Evolutionary conservation across 2,888 invertebrate genomes (phyloP).

Genomic region (Eilema griseolum): DNA sequence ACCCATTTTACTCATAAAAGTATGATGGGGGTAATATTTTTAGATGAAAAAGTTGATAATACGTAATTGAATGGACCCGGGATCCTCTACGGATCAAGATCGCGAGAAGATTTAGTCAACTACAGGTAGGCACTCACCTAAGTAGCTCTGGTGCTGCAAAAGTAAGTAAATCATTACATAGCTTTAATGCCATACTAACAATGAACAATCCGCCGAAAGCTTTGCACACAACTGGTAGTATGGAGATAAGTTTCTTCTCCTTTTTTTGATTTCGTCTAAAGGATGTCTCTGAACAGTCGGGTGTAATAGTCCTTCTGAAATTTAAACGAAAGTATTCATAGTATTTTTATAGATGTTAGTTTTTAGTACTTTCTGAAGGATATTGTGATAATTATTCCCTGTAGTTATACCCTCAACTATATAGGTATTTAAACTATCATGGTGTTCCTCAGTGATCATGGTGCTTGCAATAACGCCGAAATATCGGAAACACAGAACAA

Average conservation of each 20-base stretch:
- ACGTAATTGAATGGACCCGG: too few species aligned
- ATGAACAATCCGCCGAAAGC: constrained; percentile 94
- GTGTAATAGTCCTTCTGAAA: constrained; percentile 24
- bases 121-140: constrained; percentile 34
- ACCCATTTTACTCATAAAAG: too few species aligned
- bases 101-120: neutral
- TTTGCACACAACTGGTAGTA: constrained; percentile 91
- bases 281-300: neutral
- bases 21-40: too few species aligned
- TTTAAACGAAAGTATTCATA: neutral
- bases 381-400: neutral
- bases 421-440: too few species aligned
- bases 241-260: constrained; percentile 87
- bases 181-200: constrained; percentile 91
- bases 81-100: too few species aligned
- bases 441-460: too few species aligned
- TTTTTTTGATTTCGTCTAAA: constrained; percentile 18
- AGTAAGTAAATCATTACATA: constrained; percentile 70
- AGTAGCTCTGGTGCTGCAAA: constrained; percentile 48
- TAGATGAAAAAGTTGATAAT: neutral
- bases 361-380: neutral
- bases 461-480: too few species aligned
- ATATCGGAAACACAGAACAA: too few species aligned
- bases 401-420: too few species aligned
- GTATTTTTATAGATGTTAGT: too few species aligned